Percentiles rank a stretch among this genome's conserved stretches.
phyloP scores from a whole-genome alignment of 2,113 vertebrate species.

The Equus quagga region DNA sequence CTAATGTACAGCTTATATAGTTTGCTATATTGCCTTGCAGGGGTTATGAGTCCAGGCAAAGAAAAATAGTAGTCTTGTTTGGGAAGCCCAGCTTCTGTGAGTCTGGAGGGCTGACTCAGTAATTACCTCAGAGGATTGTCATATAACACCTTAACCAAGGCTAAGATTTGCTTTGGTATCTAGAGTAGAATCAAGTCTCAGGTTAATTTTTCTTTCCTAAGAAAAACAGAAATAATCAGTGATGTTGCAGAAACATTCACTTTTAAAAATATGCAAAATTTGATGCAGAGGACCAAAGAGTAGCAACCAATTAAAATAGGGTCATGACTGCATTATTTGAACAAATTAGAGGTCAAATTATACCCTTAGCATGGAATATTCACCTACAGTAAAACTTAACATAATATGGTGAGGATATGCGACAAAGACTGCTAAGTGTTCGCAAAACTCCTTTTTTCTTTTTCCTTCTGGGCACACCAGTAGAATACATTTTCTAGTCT shows the following conservation, averaged over 20 bases:
- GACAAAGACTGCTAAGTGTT: neutral
- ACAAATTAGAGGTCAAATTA: neutral
- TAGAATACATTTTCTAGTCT: neutral
- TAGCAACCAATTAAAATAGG: neutral
- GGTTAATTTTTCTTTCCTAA: neutral
- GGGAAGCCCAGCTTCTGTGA: neutral
- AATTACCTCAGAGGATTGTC: neutral
- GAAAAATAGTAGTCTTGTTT: neutral
- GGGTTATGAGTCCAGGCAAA: neutral
- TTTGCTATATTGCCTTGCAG: neutral
- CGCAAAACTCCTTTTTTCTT: neutral
- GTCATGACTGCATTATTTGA: neutral
- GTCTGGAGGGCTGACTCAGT: neutral
- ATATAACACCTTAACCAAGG: neutral
- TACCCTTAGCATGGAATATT: neutral
- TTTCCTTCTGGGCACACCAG: neutral
- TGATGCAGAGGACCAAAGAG: neutral
- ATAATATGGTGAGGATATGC: neutral
- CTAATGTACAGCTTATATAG: neutral
- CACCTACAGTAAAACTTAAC: neutral
- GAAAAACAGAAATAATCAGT: neutral
- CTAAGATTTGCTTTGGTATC: neutral
- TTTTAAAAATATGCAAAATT: conserved; percentile 1
- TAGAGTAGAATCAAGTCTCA: neutral
- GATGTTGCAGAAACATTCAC: neutral